These are phyloP conservation scores for Shinisaurus crocodilurus DNA, from an alignment of 2,113 vertebrate species.

Conservation along the genomic window DNA sequence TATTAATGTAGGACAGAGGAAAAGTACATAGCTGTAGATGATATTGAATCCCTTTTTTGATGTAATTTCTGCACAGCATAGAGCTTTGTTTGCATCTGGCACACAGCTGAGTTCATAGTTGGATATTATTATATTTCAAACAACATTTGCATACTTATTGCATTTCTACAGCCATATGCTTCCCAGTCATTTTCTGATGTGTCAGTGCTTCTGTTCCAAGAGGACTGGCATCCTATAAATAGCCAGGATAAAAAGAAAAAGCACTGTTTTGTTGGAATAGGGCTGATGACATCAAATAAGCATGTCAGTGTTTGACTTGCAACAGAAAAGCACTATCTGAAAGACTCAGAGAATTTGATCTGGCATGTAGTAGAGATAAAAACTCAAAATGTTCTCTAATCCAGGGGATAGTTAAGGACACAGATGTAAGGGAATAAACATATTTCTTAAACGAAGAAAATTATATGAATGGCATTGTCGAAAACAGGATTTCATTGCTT, in stretches of 20 bases:
- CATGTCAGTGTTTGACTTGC: slow-evolving; percentile 1
- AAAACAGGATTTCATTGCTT: background rate
- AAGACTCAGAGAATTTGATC: slow-evolving; percentile 15
- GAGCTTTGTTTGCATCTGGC: slow-evolving; percentile 3
- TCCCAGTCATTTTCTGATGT: slow-evolving; percentile 37
- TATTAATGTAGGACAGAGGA: background rate
- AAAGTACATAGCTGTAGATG: background rate
- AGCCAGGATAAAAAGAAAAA: slow-evolving; percentile 19
- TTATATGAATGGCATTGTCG: background rate
- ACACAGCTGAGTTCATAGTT: background rate
- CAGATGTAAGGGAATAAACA: background rate
- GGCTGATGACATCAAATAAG: background rate
- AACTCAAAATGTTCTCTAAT: slow-evolving; percentile 1
- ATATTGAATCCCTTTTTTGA: background rate
- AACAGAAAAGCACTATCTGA: background rate
- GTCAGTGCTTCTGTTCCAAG: slow-evolving; percentile 21
- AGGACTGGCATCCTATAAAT: slow-evolving; percentile 43
- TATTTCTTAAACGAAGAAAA: background rate
- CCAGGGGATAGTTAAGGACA: background rate
- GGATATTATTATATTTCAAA: slow-evolving; percentile 29
- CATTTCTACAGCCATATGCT: slow-evolving; percentile 36
- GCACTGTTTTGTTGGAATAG: slow-evolving; percentile 29
- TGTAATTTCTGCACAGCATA: slow-evolving; percentile 4
- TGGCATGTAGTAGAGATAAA: background rate
- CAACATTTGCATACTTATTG: slow-evolving; percentile 45